Base-by-base conservation (phyloP, 1,140 invertebrate species). In the Heliconius nattereri region DNA sequence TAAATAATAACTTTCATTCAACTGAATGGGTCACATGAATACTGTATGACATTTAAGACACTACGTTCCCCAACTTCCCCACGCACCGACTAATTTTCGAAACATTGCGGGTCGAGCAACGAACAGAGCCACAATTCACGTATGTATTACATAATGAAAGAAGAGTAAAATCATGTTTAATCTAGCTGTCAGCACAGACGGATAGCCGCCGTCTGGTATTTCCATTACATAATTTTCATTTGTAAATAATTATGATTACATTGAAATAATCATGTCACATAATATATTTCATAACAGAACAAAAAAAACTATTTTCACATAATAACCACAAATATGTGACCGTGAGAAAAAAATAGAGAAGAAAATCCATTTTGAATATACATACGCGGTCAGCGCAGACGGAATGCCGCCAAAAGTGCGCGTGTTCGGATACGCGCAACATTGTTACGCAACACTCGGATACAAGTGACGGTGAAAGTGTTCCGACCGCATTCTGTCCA, bases 401-500 rank as follows among this genome's bases (percentile, higher is more conserved):
- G 71, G 89, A 78, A 80, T 87, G 90, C 89, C 90, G 90, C 90
- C 90, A 85, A 90, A 60, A 88, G 85, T 85, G 49, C 49, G 79
- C n/a, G 57, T 71, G 71, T 57, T 73, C 40, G 70, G 49, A 71
- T 52, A 54, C 76, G 70, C 76, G 66, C 71, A 76, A 74, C 71
- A 70, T 40, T 60, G 73, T 89, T 88, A 86, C 73, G 76, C 85
- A 88, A 89, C 74, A 80, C 80, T 86, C 84, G 78, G 86, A 84
- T 79, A 78, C 83, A 78, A 77, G 77, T 74, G 76, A 72, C 80
- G 81, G 90, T 89, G 89, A 91, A 91, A 91, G 89, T 90, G 86
- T 35, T 80, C 85, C 54, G 79, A 78, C 85, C 70, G 83, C 89
- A 90, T 90, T 89, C 89, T 86, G 76, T 49, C 20, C 76, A 77